phyloP scores from a whole-genome alignment of 2,888 invertebrate species.

The Apoderus coryli region DNA sequence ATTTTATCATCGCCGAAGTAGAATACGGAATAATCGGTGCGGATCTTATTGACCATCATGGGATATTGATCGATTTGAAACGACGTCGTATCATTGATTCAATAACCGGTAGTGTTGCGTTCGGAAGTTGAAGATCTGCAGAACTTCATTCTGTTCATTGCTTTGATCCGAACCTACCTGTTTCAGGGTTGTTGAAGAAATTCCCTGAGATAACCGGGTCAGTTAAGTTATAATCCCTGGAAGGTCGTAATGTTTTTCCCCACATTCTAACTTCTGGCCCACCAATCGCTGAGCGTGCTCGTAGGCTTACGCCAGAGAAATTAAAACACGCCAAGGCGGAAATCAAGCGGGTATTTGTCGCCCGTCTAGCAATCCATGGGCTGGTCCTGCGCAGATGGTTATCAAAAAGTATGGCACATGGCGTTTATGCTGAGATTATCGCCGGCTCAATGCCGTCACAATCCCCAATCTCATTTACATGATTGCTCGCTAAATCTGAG shows the following conservation, averaged over 20 bases:
- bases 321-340: slow-evolving; percentile 4
- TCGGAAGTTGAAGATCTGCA: too few species aligned
- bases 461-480: too few species aligned
- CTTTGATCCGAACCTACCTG: slow-evolving; percentile 5
- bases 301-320: slow-evolving; percentile 2
- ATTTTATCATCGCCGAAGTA: too few species aligned
- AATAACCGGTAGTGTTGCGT: too few species aligned
- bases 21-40: too few species aligned
- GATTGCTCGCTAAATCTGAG: too few species aligned
- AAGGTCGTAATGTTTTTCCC: slow-evolving; percentile 5
- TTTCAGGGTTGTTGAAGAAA: slow-evolving; percentile 6
- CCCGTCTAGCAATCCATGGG: background rate
- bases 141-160: too few species aligned
- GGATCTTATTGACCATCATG: too few species aligned
- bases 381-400: background rate
- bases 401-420: background rate
- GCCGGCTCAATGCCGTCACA: too few species aligned
- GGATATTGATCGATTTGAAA: too few species aligned
- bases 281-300: slow-evolving; percentile 7
- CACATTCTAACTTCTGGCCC: slow-evolving; percentile 7
- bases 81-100: too few species aligned
- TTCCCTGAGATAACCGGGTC: slow-evolving; percentile 6
- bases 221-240: background rate
- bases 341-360: background rate
- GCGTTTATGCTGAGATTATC: background rate